A percentile compares a stretch with the other conserved stretches of the same genome.
Evolutionary conservation across 2,113 vertebrate species (phyloP).

Genomic region (Eptesicus fuscus): DNA sequence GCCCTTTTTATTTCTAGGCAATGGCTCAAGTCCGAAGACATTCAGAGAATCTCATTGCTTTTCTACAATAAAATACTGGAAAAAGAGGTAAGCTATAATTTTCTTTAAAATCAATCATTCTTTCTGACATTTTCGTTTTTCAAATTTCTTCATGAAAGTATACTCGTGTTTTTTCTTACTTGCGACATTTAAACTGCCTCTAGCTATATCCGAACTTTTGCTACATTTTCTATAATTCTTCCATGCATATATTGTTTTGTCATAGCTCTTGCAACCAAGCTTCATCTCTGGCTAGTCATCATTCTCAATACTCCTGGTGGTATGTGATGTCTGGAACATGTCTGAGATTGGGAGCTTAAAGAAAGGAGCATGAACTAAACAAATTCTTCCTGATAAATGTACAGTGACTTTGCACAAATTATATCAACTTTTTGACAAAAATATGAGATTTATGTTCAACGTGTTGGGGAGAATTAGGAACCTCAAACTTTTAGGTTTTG

Average conservation of each 20-base stretch:
- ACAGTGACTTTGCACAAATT: not conserved
- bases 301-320: not conserved
- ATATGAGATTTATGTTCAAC: not conserved
- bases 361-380: not conserved
- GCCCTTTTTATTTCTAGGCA: conserved; percentile 85
- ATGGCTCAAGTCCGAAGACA: conserved; percentile 98
- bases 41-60: conserved; percentile 97
- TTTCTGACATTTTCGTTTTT: conserved; percentile 12
- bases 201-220: not conserved
- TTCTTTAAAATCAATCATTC: not conserved
- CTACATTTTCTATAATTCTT: not conserved
- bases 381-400: not conserved
- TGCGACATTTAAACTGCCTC: not conserved
- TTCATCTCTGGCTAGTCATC: not conserved
- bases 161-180: not conserved
- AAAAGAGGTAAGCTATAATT: conserved; percentile 90
- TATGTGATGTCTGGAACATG: not conserved
- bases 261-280: not conserved
- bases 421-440: not conserved
- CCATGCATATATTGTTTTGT: accelerated
- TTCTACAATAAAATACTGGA: conserved; percentile 97
- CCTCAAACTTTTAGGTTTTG: not conserved
- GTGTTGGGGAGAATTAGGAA: not conserved
- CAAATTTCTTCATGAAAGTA: not conserved
- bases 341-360: not conserved